Percentiles rank a stretch among this genome's conserved stretches.
Evolutionary conservation across 2,888 invertebrate species (phyloP).

Genomic region (Lottia scabra): DNA sequence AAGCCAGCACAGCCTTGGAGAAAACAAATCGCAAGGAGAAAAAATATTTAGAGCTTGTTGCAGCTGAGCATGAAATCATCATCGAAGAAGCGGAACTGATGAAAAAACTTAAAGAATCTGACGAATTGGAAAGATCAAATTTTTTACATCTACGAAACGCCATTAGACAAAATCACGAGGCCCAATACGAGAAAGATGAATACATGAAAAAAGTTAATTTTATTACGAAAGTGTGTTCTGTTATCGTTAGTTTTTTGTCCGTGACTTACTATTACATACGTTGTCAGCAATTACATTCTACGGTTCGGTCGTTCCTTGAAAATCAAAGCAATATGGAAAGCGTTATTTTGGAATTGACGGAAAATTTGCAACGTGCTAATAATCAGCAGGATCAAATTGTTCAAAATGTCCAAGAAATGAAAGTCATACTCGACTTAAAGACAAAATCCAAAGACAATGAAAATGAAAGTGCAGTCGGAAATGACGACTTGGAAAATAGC

Average conservation of each 20-base stretch:
- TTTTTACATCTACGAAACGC: conserved; percentile 82
- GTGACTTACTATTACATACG: conserved; percentile 77
- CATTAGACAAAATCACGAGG: conserved; percentile 84
- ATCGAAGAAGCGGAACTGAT: conserved; percentile 71
- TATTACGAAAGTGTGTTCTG: conserved; percentile 78
- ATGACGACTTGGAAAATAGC: conserved; percentile 58
- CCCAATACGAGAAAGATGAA: conserved; percentile 84
- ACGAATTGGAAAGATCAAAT: conserved; percentile 78
- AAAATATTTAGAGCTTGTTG: conserved; percentile 80
- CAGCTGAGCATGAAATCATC: conserved; percentile 72
- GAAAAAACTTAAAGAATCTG: conserved; percentile 76
- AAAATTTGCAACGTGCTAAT: conserved; percentile 36
- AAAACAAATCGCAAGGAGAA: conserved; percentile 83
- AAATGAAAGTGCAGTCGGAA: conserved; percentile 59
- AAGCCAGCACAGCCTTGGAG: conserved; percentile 81
- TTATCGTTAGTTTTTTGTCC: conserved; percentile 77
- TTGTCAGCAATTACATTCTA: conserved; percentile 76
- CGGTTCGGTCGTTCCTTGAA: conserved; percentile 71
- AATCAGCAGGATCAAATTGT: conserved; percentile 51
- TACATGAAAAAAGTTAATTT: conserved; percentile 87
- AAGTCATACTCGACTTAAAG: conserved; percentile 41
- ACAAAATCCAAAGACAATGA: conserved; percentile 28
- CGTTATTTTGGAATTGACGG: conserved; percentile 36
- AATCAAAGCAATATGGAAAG: conserved; percentile 39
- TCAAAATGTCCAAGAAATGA: conserved; percentile 52